Conservation (phyloP, 1,140 invertebrate species). For the Zaprionus camerounensis region DNA sequence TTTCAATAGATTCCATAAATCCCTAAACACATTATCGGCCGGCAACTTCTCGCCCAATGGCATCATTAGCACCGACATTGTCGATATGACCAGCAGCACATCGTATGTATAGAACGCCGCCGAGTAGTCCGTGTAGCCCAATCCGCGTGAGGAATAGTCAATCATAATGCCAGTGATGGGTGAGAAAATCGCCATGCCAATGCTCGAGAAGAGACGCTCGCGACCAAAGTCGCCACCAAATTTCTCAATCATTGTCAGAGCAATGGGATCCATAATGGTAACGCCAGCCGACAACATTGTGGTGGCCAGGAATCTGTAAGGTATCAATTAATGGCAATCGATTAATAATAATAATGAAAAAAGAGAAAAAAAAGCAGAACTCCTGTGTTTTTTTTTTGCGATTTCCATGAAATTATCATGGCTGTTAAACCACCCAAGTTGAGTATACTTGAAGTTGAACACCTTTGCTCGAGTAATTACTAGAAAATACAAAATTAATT, state of each 20-base stretch:
- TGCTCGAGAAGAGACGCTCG: slow-evolving; percentile 91
- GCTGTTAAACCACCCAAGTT: not conserved
- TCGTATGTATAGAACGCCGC: slow-evolving; percentile 91
- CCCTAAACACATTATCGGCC: slow-evolving; percentile 89
- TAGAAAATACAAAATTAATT: no score
- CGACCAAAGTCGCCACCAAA: slow-evolving; percentile 92
- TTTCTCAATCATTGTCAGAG: slow-evolving; percentile 91
- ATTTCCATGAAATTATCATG: not conserved
- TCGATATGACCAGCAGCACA: slow-evolving; percentile 88
- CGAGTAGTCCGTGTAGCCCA: slow-evolving; percentile 91
- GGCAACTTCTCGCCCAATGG: slow-evolving; percentile 89
- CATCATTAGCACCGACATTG: slow-evolving; percentile 89
- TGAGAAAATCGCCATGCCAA: slow-evolving; percentile 92
- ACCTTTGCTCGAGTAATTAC: no score
- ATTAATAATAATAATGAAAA: no score
- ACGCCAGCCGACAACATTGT: slow-evolving; percentile 91
- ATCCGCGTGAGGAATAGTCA: slow-evolving; percentile 87
- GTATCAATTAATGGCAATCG: not conserved
- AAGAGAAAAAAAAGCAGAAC: no score
- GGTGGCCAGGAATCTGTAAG: slow-evolving; percentile 88
- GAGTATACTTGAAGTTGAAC: no score
- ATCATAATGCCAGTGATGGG: slow-evolving; percentile 91
- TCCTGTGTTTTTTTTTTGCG: not conserved
- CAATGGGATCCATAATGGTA: slow-evolving; percentile 93
- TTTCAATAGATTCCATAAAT: slow-evolving; percentile 89